Evolutionary conservation across 1,140 invertebrate genomes (phyloP).

Genomic region (Oreohelix idahoensis): DNA sequence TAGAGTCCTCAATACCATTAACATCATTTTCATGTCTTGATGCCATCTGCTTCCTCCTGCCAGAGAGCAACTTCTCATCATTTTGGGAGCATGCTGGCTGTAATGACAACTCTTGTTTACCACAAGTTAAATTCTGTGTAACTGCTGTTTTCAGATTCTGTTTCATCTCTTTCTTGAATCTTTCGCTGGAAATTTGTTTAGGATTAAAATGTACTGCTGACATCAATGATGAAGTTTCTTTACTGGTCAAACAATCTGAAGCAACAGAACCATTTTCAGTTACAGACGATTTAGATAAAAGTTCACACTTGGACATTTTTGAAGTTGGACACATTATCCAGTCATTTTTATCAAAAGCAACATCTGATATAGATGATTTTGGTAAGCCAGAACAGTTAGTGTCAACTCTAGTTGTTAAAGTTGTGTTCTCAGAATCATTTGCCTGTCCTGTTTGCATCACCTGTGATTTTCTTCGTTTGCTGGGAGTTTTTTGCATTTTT

Average conservation of each 20-base stretch:
- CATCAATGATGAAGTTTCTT: neutral
- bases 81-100: neutral
- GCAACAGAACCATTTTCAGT: neutral
- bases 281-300: neutral
- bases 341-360: neutral
- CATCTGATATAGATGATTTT: neutral
- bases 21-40: neutral
- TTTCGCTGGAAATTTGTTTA: neutral
- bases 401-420: neutral
- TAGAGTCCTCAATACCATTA: neutral
- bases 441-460: neutral
- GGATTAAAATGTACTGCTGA: neutral
- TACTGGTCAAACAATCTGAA: neutral
- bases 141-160: neutral
- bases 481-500: neutral
- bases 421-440: neutral
- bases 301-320: neutral
- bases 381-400: neutral
- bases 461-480: neutral
- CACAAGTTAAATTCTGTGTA: neutral
- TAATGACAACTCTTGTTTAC: neutral
- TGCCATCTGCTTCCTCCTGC: neutral
- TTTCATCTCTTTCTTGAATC: neutral
- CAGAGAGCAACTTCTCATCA: neutral
- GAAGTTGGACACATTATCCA: neutral